Conservation (phyloP, 1,140 invertebrate species). For the Coelopa frigida region DNA sequence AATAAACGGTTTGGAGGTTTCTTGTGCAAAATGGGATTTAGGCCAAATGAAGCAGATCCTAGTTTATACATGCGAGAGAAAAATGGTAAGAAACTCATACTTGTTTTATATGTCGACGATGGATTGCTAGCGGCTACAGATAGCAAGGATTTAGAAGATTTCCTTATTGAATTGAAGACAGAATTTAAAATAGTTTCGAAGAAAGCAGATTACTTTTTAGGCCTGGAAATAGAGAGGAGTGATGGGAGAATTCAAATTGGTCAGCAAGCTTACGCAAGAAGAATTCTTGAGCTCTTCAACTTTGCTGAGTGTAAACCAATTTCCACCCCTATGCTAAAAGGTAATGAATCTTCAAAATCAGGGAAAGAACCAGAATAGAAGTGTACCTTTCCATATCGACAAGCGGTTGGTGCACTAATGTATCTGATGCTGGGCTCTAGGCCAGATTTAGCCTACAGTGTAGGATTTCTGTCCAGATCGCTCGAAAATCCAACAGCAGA, state of each 20-base stretch:
- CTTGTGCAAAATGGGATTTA: conserved; percentile 6
- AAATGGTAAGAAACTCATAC: too few relatives aligned
- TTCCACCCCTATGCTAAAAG: conserved; percentile 31
- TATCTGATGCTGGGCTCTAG: conserved; percentile 44
- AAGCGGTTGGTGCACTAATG: conserved; percentile 42
- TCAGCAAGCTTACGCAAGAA: conserved; percentile 34
- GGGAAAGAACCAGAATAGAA: conserved; percentile 8
- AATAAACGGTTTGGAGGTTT: conserved; percentile 21
- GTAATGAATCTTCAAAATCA: conserved; percentile 14
- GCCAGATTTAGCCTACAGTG: conserved; percentile 40
- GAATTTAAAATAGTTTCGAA: conserved; percentile 28
- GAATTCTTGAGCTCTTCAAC: conserved; percentile 32
- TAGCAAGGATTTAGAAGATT: conserved; percentile 16
- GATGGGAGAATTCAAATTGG: too few relatives aligned
- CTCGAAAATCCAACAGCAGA: conserved; percentile 37
- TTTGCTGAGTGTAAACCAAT: conserved; percentile 38
- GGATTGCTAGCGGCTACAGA: conserved; percentile 32
- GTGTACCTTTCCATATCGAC: conserved; percentile 34
- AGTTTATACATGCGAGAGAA: conserved; percentile 42
- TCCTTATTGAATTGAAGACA: conserved; percentile 21
- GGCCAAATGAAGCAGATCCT: conserved; percentile 34
- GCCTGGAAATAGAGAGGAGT: conserved; percentile 29
- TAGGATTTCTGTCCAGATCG: conserved; percentile 38
- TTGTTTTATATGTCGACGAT: too few relatives aligned
- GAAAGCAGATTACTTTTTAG: conserved; percentile 24